phyloP scores from a whole-genome alignment of 2,113 vertebrate genomes.

The Paramormyrops kingsleyae region DNA sequence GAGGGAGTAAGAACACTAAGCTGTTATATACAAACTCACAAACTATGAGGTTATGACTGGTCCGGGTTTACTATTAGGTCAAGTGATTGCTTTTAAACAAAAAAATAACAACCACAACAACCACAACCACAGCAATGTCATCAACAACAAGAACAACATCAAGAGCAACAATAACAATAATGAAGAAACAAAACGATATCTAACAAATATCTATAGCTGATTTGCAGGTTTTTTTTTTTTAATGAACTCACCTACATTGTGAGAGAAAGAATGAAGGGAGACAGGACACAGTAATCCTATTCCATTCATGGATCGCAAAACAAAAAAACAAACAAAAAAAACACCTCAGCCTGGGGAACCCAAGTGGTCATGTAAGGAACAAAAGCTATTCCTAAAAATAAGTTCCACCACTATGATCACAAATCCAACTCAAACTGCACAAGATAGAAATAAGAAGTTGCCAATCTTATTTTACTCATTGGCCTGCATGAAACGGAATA shows the following conservation, averaged over 20 bases:
- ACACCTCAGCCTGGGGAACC: slow-evolving; percentile 9
- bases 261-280: neutral
- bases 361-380: slow-evolving; percentile 20
- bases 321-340: neutral
- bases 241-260: neutral
- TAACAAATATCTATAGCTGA: slow-evolving; percentile 21
- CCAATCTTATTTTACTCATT: slow-evolving; percentile 40
- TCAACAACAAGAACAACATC: neutral
- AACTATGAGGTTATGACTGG: slow-evolving; percentile 20
- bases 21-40: slow-evolving; percentile 19
- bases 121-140: neutral
- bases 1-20: slow-evolving; percentile 15
- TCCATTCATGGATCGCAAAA: slow-evolving; percentile 1
- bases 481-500: slow-evolving; percentile 52
- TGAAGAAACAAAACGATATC: slow-evolving; percentile 20
- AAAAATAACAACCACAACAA: slow-evolving; percentile 19
- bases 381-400: slow-evolving; percentile 16
- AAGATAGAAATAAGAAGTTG: slow-evolving; percentile 27
- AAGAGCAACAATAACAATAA: slow-evolving; percentile 20
- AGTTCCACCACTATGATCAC: slow-evolving; percentile 31
- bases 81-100: slow-evolving; percentile 22
- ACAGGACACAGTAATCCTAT: neutral
- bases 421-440: slow-evolving; percentile 37
- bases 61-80: slow-evolving; percentile 19
- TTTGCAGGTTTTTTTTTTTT: neutral